Percentiles rank a stretch among this genome's conserved stretches.
phyloP scores from a whole-genome alignment of 2,797 vertebrate species.

The Leuciscus waleckii region DNA sequence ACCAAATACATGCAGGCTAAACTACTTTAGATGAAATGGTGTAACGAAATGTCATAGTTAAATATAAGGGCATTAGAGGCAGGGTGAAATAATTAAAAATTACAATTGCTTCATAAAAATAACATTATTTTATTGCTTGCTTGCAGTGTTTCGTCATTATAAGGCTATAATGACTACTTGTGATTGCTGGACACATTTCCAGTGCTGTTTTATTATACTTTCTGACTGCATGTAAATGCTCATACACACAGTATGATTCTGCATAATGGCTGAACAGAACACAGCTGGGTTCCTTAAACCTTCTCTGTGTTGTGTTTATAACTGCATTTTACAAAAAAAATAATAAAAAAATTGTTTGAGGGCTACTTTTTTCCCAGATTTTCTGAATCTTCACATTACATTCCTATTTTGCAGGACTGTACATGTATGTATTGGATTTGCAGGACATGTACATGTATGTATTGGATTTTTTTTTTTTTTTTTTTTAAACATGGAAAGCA shows the following conservation, averaged over 20 bases:
- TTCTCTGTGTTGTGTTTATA: not conserved
- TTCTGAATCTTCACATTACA: not conserved
- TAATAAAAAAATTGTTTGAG: not conserved
- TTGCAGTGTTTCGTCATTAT: not conserved
- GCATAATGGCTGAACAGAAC: constrained; percentile 18
- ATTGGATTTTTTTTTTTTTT: fast-evolving
- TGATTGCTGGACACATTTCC: not conserved
- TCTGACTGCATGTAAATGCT: not conserved
- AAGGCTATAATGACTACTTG: not conserved
- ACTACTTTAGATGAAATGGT: not conserved
- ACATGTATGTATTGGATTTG: not conserved
- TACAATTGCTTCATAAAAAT: not conserved
- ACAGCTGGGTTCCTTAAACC: not conserved
- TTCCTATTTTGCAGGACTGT: not conserved
- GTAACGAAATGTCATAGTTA: not conserved
- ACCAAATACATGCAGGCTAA: not conserved
- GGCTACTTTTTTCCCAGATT: not conserved
- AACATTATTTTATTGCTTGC: not conserved
- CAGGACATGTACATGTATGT: not conserved
- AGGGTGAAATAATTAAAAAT: not conserved
- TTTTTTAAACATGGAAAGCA: not conserved
- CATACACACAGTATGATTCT: constrained; percentile 12
- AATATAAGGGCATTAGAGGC: not conserved
- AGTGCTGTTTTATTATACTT: not conserved
- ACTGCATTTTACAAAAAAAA: not conserved